These are phyloP conservation scores for Holothuria leucospilota DNA, from an alignment of 53 echinoderm and acorn worm genomes.

Conservation along the genomic window DNA sequence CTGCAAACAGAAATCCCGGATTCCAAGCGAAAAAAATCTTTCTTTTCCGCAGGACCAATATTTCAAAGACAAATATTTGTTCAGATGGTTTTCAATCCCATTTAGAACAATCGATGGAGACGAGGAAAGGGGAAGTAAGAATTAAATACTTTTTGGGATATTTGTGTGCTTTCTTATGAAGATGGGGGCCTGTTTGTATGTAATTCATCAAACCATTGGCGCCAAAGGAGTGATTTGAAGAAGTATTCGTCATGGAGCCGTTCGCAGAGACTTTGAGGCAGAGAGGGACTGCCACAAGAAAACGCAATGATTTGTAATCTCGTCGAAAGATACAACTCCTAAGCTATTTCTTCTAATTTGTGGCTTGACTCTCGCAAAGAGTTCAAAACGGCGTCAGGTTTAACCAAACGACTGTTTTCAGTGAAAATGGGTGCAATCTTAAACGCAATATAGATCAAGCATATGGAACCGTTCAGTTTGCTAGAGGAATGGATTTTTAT, in stretches of 20 bases:
- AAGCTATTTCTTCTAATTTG: slow-evolving; percentile 17
- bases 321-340: too few relatives aligned
- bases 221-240: slow-evolving; percentile 43
- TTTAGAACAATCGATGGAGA: slow-evolving; percentile 18
- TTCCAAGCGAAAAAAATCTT: slow-evolving; percentile 16
- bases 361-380: neutral
- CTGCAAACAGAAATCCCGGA: neutral
- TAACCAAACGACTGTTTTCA: neutral
- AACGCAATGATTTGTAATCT: slow-evolving; percentile 20
- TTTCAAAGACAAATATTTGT: slow-evolving; percentile 42
- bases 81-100: slow-evolving; percentile 52
- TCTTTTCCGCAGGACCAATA: slow-evolving; percentile 26
- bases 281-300: neutral
- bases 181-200: slow-evolving; percentile 48
- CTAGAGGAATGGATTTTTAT: neutral
- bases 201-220: slow-evolving; percentile 43
- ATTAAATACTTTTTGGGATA: slow-evolving; percentile 31
- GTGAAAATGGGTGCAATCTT: slow-evolving; percentile 36
- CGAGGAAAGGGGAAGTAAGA: neutral
- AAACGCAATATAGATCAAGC: slow-evolving; percentile 33
- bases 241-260: neutral
- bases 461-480: slow-evolving; percentile 2
- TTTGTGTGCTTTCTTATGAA: slow-evolving; percentile 28
- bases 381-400: too few relatives aligned
- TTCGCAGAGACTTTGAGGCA: slow-evolving; percentile 4